Conservation (phyloP, 2,113 vertebrate species). For the Sprattus sprattus region DNA sequence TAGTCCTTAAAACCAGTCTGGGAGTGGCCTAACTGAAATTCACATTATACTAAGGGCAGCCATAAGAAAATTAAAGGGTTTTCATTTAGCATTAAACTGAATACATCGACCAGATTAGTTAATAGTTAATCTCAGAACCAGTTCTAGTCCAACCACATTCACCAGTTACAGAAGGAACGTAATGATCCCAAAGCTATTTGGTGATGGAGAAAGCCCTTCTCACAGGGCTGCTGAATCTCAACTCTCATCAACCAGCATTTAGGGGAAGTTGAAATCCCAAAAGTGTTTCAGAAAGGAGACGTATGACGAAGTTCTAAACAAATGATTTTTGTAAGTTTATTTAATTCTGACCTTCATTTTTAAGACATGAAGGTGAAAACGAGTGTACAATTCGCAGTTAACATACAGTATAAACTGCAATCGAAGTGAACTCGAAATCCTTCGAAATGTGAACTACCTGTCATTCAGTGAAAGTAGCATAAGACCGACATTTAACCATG, state of each 20-base stretch:
- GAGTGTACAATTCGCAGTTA: neutral
- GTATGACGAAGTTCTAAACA: neutral
- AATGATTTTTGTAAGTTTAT: neutral
- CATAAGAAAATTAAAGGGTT: neutral
- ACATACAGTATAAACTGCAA: neutral
- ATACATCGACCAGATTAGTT: neutral
- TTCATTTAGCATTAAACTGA: neutral
- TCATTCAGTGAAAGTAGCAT: neutral
- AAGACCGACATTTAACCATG: neutral
- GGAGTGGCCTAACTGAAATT: neutral
- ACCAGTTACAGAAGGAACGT: neutral
- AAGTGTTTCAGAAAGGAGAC: neutral
- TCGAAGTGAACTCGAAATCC: neutral
- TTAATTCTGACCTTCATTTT: neutral
- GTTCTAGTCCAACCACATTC: neutral
- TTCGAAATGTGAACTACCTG: conserved; percentile 12
- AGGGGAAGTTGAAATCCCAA: neutral
- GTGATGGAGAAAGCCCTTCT: neutral
- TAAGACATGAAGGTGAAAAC: neutral
- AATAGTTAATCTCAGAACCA: neutral
- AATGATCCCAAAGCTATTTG: neutral
- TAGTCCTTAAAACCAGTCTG: neutral
- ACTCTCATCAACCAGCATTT: neutral
- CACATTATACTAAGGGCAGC: neutral
- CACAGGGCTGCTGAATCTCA: neutral